Conservation (phyloP, 2,113 vertebrate genomes). For the Lepidothrix coronata region DNA sequence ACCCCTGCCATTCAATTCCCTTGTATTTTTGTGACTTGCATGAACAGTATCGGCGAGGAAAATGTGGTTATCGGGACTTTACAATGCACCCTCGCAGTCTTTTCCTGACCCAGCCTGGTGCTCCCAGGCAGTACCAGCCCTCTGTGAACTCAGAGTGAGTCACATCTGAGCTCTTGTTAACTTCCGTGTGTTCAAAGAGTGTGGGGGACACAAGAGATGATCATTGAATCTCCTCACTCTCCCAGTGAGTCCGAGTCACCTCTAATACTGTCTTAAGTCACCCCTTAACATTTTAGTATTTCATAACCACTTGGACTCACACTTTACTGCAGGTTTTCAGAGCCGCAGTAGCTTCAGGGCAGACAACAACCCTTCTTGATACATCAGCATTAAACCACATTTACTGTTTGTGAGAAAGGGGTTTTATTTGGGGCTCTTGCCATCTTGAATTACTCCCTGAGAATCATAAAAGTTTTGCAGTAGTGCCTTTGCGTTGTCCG, state of each 20-base stretch:
- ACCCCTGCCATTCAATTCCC: neutral
- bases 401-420: neutral
- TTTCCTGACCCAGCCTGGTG: neutral
- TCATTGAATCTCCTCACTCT: neutral
- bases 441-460: neutral
- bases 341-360: neutral
- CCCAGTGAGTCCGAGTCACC: neutral
- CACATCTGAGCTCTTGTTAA: neutral
- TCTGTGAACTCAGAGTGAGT: neutral
- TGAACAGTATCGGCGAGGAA: neutral
- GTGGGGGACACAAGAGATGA: neutral
- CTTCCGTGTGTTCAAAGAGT: neutral
- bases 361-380: neutral
- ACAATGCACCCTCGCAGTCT: fast-evolving
- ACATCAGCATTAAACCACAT: neutral
- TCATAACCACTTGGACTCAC: neutral
- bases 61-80: fast-evolving
- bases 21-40: neutral
- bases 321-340: neutral
- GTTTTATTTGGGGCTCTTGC: neutral
- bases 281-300: fast-evolving
- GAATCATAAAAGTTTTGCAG: neutral
- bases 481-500: neutral
- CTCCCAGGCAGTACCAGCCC: neutral
- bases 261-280: neutral